Evolutionary conservation across 2,888 invertebrate species (phyloP), one percentile per base, ranked within the genome.

Genomic region (Chrysodeixis includens): DNA sequence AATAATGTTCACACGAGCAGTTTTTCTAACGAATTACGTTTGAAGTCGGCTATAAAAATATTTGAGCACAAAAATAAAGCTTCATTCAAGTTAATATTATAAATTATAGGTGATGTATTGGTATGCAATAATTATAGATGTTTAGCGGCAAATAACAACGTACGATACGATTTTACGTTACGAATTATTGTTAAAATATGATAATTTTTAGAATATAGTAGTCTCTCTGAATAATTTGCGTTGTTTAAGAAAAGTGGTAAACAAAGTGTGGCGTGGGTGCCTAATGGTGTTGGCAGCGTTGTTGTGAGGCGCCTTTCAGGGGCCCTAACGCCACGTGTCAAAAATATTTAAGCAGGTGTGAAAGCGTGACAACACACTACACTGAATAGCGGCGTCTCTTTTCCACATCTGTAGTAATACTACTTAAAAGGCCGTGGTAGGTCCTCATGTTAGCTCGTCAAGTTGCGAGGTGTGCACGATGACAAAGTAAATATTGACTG

Each of bases 401-500:
- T n/a, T n/a, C n/a, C n/a, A n/a, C n/a, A n/a, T n/a, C n/a, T n/a
- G n/a, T n/a, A n/a, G n/a, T n/a, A n/a, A n/a, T n/a, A n/a, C n/a
- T n/a, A n/a, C n/a, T n/a, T n/a, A n/a, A n/a, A n/a, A n/a, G n/a
- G n/a, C n/a, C n/a, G n/a, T n/a, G n/a, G n/a, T n/a, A n/a, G n/a
- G n/a, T n/a, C n/a, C n/a, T n/a, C n/a, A n/a, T n/a, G 86, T 88
- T 84, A 79, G 64, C 79, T 82, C 77, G 70, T 69, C 54, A 74
- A 82, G 75, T 68, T 78, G 66, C 66, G 57, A 69, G 69, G 65
- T 76, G 58, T 58, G 66, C 62, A 57, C 61, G 53, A 69, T 49
- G 70, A 78, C 66, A 73, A 57, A 70, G 78, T 76, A 84, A 89
- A 92, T 90, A 92, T 92, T 92, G 88, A 87, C 87, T 78, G 78